These are phyloP conservation scores for Semnornis frantzii DNA, from an alignment of 2,113 vertebrate genomes.

Conservation along the genomic window DNA sequence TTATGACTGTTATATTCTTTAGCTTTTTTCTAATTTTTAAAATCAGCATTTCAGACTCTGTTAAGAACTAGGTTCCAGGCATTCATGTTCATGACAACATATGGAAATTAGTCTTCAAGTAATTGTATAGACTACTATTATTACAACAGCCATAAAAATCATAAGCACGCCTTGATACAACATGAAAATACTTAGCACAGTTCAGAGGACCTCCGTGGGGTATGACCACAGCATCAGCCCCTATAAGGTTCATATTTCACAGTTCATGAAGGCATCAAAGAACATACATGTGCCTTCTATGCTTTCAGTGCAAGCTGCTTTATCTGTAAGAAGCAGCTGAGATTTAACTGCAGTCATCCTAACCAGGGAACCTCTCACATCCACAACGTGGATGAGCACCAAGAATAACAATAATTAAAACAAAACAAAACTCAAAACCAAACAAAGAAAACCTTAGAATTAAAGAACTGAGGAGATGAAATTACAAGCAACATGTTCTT, in stretches of 20 bases:
- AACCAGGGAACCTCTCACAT: not conserved
- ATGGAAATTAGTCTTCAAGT: not conserved
- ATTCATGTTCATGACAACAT: not conserved
- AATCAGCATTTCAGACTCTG: not conserved
- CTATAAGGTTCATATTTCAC: not conserved
- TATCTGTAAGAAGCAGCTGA: not conserved
- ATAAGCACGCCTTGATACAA: not conserved
- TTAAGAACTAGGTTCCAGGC: not conserved
- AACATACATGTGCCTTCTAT: not conserved
- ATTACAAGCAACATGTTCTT: not conserved
- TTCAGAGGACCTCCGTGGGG: not conserved
- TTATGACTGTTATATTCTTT: not conserved
- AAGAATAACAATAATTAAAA: not conserved
- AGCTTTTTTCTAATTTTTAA: not conserved
- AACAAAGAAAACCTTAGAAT: not conserved
- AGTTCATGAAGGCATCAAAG: not conserved
- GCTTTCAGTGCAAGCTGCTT: not conserved
- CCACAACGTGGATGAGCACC: not conserved
- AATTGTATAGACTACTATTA: not conserved
- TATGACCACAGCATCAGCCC: accelerated
- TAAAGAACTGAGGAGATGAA: not conserved
- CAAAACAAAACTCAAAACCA: too few species aligned
- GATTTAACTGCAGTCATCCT: not conserved
- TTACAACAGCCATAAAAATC: not conserved
- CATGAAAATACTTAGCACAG: not conserved